Conservation (phyloP, 1,140 invertebrate genomes). For the Drosophila mauritiana region DNA sequence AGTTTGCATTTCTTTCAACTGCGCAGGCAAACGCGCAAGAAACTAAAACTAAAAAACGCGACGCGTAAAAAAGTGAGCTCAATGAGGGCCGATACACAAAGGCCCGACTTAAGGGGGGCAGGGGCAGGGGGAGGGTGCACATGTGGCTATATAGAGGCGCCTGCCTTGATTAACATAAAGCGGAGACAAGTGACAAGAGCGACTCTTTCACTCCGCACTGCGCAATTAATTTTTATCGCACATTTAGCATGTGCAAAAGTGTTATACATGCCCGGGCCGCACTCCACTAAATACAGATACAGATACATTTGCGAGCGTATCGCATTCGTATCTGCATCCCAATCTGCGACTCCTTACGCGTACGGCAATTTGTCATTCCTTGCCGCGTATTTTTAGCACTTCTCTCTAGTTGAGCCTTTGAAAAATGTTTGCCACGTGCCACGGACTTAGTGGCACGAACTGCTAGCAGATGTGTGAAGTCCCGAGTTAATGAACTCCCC, state of each 20-base stretch:
- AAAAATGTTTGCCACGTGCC: constrained; percentile 65
- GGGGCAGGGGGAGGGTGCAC: background rate
- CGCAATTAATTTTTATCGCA: constrained; percentile 84
- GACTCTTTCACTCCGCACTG: constrained; percentile 47
- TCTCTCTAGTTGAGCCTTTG: constrained; percentile 54
- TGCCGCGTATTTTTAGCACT: constrained; percentile 40
- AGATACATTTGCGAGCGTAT: constrained; percentile 4
- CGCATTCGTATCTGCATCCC: constrained; percentile 36
- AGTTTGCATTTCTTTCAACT: constrained; percentile 74
- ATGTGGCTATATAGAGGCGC: constrained; percentile 7
- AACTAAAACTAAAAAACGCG: constrained; percentile 36
- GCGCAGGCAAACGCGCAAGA: constrained; percentile 56
- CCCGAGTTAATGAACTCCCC: constrained; percentile 66
- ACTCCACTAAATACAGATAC: constrained; percentile 8
- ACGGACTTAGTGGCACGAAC: background rate
- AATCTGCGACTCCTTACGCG: constrained; percentile 26
- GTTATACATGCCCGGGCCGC: constrained; percentile 30
- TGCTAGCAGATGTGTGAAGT: constrained; percentile 31
- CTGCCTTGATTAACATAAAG: constrained; percentile 72
- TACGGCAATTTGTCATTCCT: constrained; percentile 70
- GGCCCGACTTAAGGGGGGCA: constrained; percentile 39
- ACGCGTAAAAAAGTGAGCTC: constrained; percentile 22
- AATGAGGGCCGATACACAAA: constrained; percentile 58
- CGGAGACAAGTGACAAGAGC: constrained; percentile 44
- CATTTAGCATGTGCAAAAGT: constrained; percentile 77